Evolutionary conservation across 2,888 invertebrate species (phyloP), one percentile per base, ranked within the genome.

Genomic region (Scrobipalpa costella): DNA sequence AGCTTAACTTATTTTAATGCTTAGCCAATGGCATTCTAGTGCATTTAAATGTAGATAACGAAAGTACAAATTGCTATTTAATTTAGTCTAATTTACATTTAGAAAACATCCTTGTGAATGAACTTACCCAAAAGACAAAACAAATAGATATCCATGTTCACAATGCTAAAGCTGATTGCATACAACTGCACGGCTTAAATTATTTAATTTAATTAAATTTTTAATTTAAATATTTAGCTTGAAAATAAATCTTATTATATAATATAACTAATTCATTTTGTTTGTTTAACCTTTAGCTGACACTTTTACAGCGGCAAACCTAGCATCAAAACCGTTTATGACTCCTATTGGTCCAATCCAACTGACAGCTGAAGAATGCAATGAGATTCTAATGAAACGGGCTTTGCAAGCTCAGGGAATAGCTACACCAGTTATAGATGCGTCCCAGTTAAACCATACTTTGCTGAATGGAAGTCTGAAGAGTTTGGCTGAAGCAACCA

Each of bases 371-470:
- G 95, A 95, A 81, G 95, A 95, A 92, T 95, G 95, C 87, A 95
- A 95, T 83, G 95, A 95, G 84, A 95, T 95, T 68, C 86, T 95
- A 70, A 94, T 95, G 94, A 95, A 95, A 78, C 87, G 95, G 69
- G 95, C 95, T 0, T 90, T 95, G 0, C 95, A 95, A 70, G 94
- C 94, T 2, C 92, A 92, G 69, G 94, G 91, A 8, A 93, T 92
- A 6, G 85, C 90, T 2, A 90, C 90, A 2, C 87, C 91, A 0
- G 92, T 92, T 11, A 88, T 92, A 73, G 90, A 92, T 61, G 84
- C 91, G 0, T 89, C 92, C 0, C 92, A 92, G 70, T 72, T 90
- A 40, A 91, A 88, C 70, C 91, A 91, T 61, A 82, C 90, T 0
- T 65, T 91, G 67, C 72, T 91, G 52, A 92, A 92, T 69, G 92